Evolutionary conservation across 2,888 invertebrate species (phyloP), one percentile per base, ranked within the genome.

Genomic region (Eubasilissa splendida): DNA sequence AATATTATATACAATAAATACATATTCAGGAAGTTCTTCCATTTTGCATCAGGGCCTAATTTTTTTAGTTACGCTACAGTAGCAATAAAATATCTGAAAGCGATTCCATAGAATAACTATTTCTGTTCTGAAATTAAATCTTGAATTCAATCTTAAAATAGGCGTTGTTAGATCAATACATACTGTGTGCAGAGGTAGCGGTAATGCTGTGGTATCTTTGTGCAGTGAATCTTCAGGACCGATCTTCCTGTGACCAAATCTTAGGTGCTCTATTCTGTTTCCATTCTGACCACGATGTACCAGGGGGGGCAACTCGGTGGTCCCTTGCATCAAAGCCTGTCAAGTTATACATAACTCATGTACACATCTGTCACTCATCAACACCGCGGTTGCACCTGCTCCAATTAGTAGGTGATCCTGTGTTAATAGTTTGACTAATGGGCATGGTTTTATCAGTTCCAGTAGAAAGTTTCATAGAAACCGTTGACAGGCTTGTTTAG

Each of bases 231-330:
- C 82, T 68, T 81, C 82, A 54, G 83, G 83, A 80, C 82, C 82
- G 42, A 83, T 82, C 78, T 82, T 82, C 79, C 83, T 82, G 76
- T 83, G 81, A 71, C 83, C 77, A 68, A 83, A 82, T 77, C 82
- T 79, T 74, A 83, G 53, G 70, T 81, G 80, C 77, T 83, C 83
- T 50, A 81, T 80, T 75, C 82, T 79, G 75, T 83, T 83, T 76
- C 83, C 83, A 68, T 82, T 83, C 68, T 82, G 81, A 50, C 82
- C 83, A 33, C 80, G 80, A 42, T 74, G 81, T 53, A 82, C 68
- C 80, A 82, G 79, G 31, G 80, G 79, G 54, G 83, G 80, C 54
- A 83, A 82, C 76, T 83, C 82, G 8, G 81, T 68, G 4, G 81
- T 79, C 58, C 79, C 80, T 80, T 80, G 82, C 66, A 82, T 77